Evolutionary conservation across 2,797 vertebrate species (phyloP).

Genomic region (Babyrousa celebensis): DNA sequence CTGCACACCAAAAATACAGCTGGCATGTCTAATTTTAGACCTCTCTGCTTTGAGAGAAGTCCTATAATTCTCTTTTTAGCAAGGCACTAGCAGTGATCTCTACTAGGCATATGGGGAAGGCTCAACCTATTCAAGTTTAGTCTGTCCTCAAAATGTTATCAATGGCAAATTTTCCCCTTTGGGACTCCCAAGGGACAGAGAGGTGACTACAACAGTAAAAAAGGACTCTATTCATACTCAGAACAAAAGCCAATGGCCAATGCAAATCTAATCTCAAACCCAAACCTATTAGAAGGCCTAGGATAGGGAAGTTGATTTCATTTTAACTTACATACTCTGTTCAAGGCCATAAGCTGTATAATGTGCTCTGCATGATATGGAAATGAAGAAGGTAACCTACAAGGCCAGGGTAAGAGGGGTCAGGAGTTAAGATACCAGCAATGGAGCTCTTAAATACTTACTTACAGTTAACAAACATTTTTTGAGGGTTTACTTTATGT

Average conservation of each 20-base stretch:
- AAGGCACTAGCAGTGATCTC: constrained; percentile 14
- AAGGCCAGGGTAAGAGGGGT: background rate
- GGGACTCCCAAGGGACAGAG: background rate
- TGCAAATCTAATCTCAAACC: constrained; percentile 5
- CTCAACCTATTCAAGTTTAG: constrained; percentile 11
- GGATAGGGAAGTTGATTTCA: background rate
- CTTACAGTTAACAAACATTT: constrained; percentile 57
- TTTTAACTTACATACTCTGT: constrained; percentile 8
- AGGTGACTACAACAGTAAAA: background rate
- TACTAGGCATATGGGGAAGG: background rate
- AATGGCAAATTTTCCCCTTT: constrained; percentile 52
- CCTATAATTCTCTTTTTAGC: constrained; percentile 23
- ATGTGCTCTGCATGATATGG: constrained; percentile 26
- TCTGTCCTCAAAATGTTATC: constrained; percentile 52
- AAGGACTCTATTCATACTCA: background rate
- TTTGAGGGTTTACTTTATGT: constrained; percentile 36
- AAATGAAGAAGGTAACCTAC: constrained; percentile 55
- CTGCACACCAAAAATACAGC: constrained; percentile 80
- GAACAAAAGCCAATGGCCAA: background rate
- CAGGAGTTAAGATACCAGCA: constrained; percentile 33
- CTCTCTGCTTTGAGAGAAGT: constrained; percentile 71
- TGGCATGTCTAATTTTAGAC: constrained; percentile 86
- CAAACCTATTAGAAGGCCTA: background rate
- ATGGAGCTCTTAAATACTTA: constrained; percentile 26
- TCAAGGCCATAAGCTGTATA: background rate